Evolutionary conservation across 2,797 vertebrate species (phyloP).

Genomic region (Semotilus atromaculatus): DNA sequence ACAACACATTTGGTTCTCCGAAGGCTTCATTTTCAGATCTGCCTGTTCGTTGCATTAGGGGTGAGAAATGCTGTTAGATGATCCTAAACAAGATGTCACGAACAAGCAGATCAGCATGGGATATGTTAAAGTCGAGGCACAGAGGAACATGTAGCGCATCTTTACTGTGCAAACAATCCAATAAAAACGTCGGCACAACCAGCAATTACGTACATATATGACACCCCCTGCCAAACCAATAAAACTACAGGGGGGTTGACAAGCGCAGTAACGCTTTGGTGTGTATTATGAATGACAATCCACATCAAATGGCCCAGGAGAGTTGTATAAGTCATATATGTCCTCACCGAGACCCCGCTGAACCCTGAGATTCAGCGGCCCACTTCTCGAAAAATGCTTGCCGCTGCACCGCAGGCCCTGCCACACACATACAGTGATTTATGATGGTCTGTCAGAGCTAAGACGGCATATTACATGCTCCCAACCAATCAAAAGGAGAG

Average conservation of each 20-base stretch:
- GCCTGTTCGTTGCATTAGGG: background rate
- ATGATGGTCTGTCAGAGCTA: slow-evolving; percentile 81
- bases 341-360: slow-evolving; percentile 16
- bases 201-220: slow-evolving; percentile 84
- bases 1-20: slow-evolving; percentile 16
- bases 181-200: slow-evolving; percentile 78
- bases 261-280: slow-evolving; percentile 67
- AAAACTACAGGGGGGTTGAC: slow-evolving; percentile 76
- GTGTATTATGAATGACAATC: slow-evolving; percentile 59
- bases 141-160: slow-evolving; percentile 60
- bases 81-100: slow-evolving; percentile 42
- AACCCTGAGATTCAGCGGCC: slow-evolving; percentile 44
- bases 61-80: slow-evolving; percentile 15
- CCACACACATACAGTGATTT: slow-evolving; percentile 83
- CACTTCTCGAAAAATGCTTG: slow-evolving; percentile 75
- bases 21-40: slow-evolving; percentile 33
- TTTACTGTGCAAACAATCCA: slow-evolving; percentile 79
- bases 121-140: slow-evolving; percentile 48
- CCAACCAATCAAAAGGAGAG: slow-evolving; percentile 77
- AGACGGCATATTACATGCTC: slow-evolving; percentile 84
- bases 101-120: slow-evolving; percentile 44
- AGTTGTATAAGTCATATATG: slow-evolving; percentile 58
- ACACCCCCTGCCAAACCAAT: slow-evolving; percentile 74
- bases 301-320: slow-evolving; percentile 73
- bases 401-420: slow-evolving; percentile 74